phyloP scores from a whole-genome alignment of 1,140 invertebrate genomes.

The Maniola jurtina region DNA sequence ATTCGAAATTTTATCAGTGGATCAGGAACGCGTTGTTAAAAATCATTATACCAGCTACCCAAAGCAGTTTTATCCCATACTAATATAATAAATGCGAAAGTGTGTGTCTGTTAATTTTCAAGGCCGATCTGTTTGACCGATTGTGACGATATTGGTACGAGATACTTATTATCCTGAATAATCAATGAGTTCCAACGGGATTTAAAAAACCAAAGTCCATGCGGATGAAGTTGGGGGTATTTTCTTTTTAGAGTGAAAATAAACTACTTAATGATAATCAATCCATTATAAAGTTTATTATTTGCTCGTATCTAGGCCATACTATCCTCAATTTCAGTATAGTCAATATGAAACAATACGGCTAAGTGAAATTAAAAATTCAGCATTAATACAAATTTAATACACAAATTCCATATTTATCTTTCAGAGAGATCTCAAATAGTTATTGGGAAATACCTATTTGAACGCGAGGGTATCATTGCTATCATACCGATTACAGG shows the following conservation, averaged over 20 bases:
- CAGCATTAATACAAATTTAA: neutral
- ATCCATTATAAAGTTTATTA: neutral
- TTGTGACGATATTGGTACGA: no score
- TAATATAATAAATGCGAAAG: neutral
- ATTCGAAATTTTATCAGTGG: conserved; percentile 3
- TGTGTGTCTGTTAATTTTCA: no score
- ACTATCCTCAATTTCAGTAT: neutral
- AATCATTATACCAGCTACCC: no score
- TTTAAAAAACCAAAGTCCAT: no score
- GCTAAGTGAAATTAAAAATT: conserved; percentile 1
- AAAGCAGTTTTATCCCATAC: neutral
- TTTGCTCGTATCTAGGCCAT: neutral
- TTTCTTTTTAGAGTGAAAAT: no score
- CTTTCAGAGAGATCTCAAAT: conserved; percentile 14
- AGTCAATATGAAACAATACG: neutral
- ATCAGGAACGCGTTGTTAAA: neutral
- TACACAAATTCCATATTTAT: neutral
- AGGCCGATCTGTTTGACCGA: no score
- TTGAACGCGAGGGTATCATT: conserved; percentile 30
- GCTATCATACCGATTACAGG: conserved; percentile 56
- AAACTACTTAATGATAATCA: no score
- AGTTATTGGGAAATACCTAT: neutral
- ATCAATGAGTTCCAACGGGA: no score
- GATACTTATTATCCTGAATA: no score
- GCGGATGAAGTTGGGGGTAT: no score